Conservation (phyloP, 2,888 invertebrate genomes). For the Stramonita haemastoma region DNA sequence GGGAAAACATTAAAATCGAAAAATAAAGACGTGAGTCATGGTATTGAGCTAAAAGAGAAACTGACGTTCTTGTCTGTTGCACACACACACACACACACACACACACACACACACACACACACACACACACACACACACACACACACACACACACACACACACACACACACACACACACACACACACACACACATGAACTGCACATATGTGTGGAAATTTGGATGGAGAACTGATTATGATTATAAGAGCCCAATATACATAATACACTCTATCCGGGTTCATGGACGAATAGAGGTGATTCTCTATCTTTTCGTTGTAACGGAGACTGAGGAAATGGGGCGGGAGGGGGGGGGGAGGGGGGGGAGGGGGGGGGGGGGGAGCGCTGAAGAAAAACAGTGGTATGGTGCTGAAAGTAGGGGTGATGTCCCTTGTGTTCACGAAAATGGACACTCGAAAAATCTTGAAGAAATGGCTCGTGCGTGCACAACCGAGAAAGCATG, state of each 20-base stretch:
- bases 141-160: slow-evolving; percentile 3
- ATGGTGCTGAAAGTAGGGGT: neutral
- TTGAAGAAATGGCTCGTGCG: no score
- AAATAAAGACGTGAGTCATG: no score
- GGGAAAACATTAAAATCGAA: no score
- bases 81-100: neutral
- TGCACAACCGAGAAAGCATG: no score
- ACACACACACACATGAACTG: slow-evolving; percentile 17
- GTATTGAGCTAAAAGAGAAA: no score
- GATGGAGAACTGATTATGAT: no score
- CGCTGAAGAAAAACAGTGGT: neutral
- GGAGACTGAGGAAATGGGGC: neutral
- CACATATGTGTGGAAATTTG: no score
- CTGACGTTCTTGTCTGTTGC: neutral
- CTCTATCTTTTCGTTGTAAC: neutral
- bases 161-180: neutral
- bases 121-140: neutral
- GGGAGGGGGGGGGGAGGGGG: neutral
- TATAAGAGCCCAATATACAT: no score
- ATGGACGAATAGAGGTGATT: neutral
- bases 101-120: neutral
- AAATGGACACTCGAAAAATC: no score
- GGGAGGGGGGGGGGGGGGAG: neutral
- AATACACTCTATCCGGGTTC: no score
- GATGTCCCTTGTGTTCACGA: no score